Evolutionary conservation across 2,888 invertebrate genomes (phyloP).

Genomic region (Zonitis immaculata): DNA sequence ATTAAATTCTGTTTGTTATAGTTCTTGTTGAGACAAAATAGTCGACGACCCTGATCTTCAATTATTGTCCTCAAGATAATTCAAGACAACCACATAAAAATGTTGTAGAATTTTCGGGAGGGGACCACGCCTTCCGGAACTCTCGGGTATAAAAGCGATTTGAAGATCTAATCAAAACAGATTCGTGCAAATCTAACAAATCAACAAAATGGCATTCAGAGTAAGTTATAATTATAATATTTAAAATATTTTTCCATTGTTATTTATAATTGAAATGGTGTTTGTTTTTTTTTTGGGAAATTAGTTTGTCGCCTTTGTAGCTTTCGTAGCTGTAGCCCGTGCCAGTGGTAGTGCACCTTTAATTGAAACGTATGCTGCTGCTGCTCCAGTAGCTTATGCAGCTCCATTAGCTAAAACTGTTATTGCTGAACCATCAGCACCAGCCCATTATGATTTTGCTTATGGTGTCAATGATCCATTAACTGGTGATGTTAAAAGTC

Average conservation of each 20-base stretch:
- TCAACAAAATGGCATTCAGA: slow-evolving; percentile 29
- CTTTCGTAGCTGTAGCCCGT: slow-evolving; percentile 22
- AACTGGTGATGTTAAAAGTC: slow-evolving; percentile 53
- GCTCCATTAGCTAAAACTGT: slow-evolving; percentile 25
- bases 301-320: slow-evolving; percentile 25
- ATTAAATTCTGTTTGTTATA: background rate
- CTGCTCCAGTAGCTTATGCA: slow-evolving; percentile 9
- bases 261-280: no score
- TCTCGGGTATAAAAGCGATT: slow-evolving; percentile 10
- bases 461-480: slow-evolving; percentile 16
- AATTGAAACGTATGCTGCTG: slow-evolving; percentile 28
- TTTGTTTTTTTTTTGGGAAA: no score
- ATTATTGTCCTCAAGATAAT: slow-evolving; percentile 3
- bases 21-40: background rate
- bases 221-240: slow-evolving; percentile 21
- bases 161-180: background rate
- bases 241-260: background rate
- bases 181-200: slow-evolving; percentile 1
- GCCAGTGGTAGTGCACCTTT: slow-evolving; percentile 30
- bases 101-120: slow-evolving; percentile 3
- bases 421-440: slow-evolving; percentile 49
- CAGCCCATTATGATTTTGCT: slow-evolving; percentile 45
- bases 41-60: slow-evolving; percentile 1
- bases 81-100: slow-evolving; percentile 1
- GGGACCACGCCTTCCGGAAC: slow-evolving; percentile 11